A percentile compares a stretch with the other conserved stretches of the same genome.
Evolutionary conservation across 2,797 vertebrate genomes (phyloP).

Genomic region (Etheostoma nigrum): DNA sequence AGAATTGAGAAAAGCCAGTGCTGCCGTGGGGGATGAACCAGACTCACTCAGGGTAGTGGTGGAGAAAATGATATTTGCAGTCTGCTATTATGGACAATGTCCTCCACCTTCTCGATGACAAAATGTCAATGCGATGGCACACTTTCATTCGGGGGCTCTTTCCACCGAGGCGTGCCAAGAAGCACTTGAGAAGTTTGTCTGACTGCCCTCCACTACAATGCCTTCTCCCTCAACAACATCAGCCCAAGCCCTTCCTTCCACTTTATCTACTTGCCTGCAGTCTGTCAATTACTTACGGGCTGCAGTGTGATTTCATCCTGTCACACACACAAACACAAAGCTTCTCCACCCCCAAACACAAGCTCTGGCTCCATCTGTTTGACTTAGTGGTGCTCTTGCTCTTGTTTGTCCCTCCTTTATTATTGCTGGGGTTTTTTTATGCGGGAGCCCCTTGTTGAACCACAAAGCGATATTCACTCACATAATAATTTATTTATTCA

Average conservation of each 20-base stretch:
- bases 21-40: constrained; percentile 41
- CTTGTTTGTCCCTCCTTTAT: constrained; percentile 27
- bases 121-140: constrained; percentile 70
- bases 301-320: constrained; percentile 51
- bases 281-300: constrained; percentile 70
- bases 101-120: constrained; percentile 69
- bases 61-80: constrained; percentile 72
- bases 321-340: constrained; percentile 14
- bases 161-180: constrained; percentile 70
- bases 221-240: constrained; percentile 52
- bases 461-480: constrained; percentile 33
- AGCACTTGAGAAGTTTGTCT: constrained; percentile 67
- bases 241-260: constrained; percentile 51
- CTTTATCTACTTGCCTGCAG: constrained; percentile 70
- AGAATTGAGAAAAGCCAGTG: constrained; percentile 52
- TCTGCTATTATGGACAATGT: constrained; percentile 72
- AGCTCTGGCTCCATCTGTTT: constrained; percentile 44
- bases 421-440: constrained; percentile 20
- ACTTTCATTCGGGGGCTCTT: constrained; percentile 64
- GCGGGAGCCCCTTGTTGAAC: constrained; percentile 19
- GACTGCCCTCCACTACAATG: constrained; percentile 57
- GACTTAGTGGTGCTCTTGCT: constrained; percentile 39
- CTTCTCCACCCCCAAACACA: constrained; percentile 28
- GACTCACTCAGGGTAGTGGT: constrained; percentile 55
- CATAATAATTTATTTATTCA: constrained; percentile 56